Percentiles rank a stretch among this genome's conserved stretches.
Evolutionary conservation across 1,140 invertebrate genomes (phyloP).

Genomic region (Aradophagus sp.): DNA sequence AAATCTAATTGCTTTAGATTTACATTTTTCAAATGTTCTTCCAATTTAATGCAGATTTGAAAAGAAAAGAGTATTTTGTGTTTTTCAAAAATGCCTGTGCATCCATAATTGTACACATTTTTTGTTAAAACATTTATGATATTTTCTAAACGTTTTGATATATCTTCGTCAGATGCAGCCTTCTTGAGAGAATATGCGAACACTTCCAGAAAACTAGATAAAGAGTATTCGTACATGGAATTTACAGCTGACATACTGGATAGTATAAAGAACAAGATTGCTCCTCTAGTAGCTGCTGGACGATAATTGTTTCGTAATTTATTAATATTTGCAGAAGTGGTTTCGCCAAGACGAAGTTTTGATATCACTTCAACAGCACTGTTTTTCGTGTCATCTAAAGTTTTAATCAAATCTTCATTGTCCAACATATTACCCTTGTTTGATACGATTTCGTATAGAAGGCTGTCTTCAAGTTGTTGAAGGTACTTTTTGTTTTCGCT

Average conservation of each 20-base stretch:
- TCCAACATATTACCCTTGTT: constrained; percentile 93
- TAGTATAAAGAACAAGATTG: constrained; percentile 91
- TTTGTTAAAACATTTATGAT: constrained; percentile 90
- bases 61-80: constrained; percentile 94
- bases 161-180: constrained; percentile 83
- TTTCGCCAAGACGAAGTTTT: constrained; percentile 83
- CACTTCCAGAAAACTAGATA: constrained; percentile 86
- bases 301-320: constrained; percentile 87
- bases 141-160: constrained; percentile 83
- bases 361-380: constrained; percentile 86
- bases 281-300: constrained; percentile 86
- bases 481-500: constrained; percentile 88
- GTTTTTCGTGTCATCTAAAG: constrained; percentile 90
- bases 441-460: constrained; percentile 86
- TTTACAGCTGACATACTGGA: constrained; percentile 90
- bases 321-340: constrained; percentile 87
- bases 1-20: constrained; percentile 86
- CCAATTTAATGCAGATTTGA: constrained; percentile 89
- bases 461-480: constrained; percentile 86
- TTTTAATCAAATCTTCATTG: constrained; percentile 88
- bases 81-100: constrained; percentile 92
- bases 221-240: constrained; percentile 93
- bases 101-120: constrained; percentile 92
- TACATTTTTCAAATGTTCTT: constrained; percentile 80
- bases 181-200: constrained; percentile 87